Conservation (phyloP, 2,888 invertebrate genomes). For the Microplitis deprimator region DNA sequence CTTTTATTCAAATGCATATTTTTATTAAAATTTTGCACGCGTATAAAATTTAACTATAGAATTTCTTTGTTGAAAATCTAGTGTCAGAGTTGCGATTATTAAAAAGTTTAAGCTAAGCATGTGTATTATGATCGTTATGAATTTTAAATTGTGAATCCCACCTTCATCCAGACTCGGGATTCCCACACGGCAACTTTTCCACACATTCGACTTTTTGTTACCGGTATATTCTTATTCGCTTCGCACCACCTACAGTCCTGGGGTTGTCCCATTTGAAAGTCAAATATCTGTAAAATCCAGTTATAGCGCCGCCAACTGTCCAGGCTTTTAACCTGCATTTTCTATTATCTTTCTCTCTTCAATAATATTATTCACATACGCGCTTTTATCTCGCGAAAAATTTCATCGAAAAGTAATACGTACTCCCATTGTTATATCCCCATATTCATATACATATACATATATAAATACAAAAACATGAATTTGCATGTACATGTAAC, state of each 20-base stretch:
- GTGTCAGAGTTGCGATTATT: neutral
- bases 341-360: neutral
- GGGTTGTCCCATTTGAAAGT: conserved; percentile 38
- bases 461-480: neutral
- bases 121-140: conserved; percentile 4
- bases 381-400: neutral
- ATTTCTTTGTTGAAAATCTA: neutral
- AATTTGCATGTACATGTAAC: neutral
- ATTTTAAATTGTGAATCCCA: conserved; percentile 20
- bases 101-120: neutral
- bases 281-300: conserved; percentile 39
- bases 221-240: neutral
- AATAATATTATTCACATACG: neutral
- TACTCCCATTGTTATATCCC: too few relatives aligned
- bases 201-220: conserved; percentile 19
- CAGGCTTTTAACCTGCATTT: conserved; percentile 2
- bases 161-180: neutral
- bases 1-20: neutral
- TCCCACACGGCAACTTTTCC: neutral
- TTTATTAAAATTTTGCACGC: conserved; percentile 3
- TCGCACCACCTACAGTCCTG: neutral
- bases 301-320: conserved; percentile 29
- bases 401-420: too few relatives aligned
- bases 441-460: neutral
- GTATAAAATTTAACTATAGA: neutral